These are phyloP conservation scores for Drosophila suzukii DNA, from an alignment of 1,140 invertebrate genomes.

Conservation along the genomic window DNA sequence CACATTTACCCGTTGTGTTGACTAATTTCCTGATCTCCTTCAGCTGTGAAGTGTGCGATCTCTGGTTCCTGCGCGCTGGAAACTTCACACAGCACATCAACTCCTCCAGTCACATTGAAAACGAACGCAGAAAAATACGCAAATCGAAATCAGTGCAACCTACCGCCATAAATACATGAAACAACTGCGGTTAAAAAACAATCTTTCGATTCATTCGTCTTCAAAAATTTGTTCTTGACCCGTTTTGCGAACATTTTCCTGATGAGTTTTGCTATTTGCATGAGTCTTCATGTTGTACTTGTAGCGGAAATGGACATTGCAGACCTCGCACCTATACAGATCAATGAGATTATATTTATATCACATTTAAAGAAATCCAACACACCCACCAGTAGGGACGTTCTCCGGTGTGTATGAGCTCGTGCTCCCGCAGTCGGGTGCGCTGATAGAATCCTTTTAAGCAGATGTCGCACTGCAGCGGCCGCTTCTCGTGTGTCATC, in stretches of 20 bases:
- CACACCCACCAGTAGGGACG: constrained; percentile 43
- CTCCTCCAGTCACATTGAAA: constrained; percentile 59
- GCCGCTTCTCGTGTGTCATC: constrained; percentile 57
- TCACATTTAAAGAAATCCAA: not conserved
- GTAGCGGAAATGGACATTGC: constrained; percentile 58
- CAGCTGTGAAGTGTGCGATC: constrained; percentile 68
- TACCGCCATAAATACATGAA: constrained; percentile 17
- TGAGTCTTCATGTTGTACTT: constrained; percentile 61
- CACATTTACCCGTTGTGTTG: not conserved
- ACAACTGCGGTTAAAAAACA: constrained; percentile 18
- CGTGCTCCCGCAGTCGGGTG: constrained; percentile 49
- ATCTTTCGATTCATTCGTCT: constrained; percentile 9
- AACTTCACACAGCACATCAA: constrained; percentile 67
- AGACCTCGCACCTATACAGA: constrained; percentile 53
- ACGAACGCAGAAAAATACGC: constrained; percentile 45
- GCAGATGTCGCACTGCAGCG: constrained; percentile 62
- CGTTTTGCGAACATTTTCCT: constrained; percentile 41
- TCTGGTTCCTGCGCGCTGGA: constrained; percentile 69
- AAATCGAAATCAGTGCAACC: constrained; percentile 22
- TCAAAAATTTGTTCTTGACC: constrained; percentile 1
- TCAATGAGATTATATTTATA: not conserved
- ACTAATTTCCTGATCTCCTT: not conserved
- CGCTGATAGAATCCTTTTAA: constrained; percentile 57
- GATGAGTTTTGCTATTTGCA: constrained; percentile 62
- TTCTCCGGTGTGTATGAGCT: constrained; percentile 66